Evolutionary conservation across 1,140 invertebrate species (phyloP), one percentile per base, ranked within the genome.

Genomic region (Mizuhopecten yessoensis): DNA sequence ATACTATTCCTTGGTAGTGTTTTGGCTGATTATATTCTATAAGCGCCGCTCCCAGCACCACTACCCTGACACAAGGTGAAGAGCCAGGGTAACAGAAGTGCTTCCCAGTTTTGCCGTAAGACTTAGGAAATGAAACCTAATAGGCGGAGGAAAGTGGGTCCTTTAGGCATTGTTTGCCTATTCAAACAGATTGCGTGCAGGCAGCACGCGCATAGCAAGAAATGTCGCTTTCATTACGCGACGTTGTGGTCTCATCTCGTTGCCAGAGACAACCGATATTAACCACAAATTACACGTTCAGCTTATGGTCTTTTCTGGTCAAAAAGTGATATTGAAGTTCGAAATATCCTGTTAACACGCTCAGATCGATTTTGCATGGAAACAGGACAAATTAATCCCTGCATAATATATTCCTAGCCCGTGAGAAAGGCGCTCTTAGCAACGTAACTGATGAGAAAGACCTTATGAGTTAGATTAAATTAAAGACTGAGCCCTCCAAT

Each of bases 71-170:
- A 75, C 23, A 75, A 75, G 57, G 57, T 75, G 57, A 29, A 75
- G 57, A 29, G 57, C 11, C 57, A 29, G 1, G 23, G 9, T 17
- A 75, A 75, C 57, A 29, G 57, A 75, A 75, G 57, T 75, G 57
- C 57, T 29, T n/a, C 11, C 9, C 57, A 75, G 57, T 75, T 29
- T 75, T n/a, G 57, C 57, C n/a, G 57, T 75, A 29, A 75, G 57
- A 75, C 57, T 75, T n/a, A 75, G 57, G 57, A 75, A 75, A 75
- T 75, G 57, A 75, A 29, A 75, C 57, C n/a, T 75, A 75, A 75
- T 75, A 29, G 57, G 57, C 23, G 57, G 57, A 75, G 1, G 23
- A 75, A n/a, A 75, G 57, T 75, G 57, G 57, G 5, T 75, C 57
- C 57, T 75, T 75, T 17, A 75, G 57, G 57, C 57, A 75, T 75